Percentiles rank a stretch among this genome's conserved stretches.
Conservation (phyloP, 2,797 vertebrate genomes). For the Loris lydekkerianus region DNA sequence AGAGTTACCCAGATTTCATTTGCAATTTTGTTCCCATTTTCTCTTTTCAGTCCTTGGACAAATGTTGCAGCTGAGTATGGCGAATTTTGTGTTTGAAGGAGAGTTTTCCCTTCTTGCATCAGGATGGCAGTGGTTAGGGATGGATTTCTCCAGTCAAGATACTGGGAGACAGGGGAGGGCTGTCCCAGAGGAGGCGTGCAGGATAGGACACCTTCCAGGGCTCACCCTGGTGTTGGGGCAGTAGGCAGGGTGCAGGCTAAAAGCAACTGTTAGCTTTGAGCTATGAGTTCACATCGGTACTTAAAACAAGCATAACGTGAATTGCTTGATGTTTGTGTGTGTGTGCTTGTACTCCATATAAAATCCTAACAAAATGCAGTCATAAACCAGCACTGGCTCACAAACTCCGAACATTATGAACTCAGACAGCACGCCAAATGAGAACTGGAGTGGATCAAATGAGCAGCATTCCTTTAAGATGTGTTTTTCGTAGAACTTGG, state of each 20-base stretch:
- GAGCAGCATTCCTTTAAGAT: neutral
- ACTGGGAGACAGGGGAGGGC: too few species aligned
- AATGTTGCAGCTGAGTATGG: neutral
- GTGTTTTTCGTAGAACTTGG: neutral
- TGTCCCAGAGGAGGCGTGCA: neutral
- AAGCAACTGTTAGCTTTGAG: neutral
- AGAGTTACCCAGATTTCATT: accelerated
- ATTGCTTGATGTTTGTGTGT: neutral
- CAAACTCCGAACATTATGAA: conserved; percentile 13
- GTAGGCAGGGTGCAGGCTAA: neutral
- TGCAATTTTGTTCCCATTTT: neutral
- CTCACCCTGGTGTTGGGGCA: neutral
- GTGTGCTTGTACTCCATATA: neutral
- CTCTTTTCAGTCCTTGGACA: neutral
- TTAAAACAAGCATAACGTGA: conserved; percentile 32
- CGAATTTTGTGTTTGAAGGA: neutral
- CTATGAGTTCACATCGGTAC: neutral
- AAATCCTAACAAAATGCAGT: conserved; percentile 43
- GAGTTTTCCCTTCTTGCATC: accelerated
- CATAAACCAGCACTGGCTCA: conserved; percentile 27
- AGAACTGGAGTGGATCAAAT: neutral
- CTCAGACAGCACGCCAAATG: neutral
- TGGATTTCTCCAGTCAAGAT: neutral
- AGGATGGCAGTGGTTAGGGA: neutral
- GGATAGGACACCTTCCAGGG: neutral